Evolutionary conservation across 2,888 invertebrate genomes (phyloP).

Genomic region (Amiota minor): DNA sequence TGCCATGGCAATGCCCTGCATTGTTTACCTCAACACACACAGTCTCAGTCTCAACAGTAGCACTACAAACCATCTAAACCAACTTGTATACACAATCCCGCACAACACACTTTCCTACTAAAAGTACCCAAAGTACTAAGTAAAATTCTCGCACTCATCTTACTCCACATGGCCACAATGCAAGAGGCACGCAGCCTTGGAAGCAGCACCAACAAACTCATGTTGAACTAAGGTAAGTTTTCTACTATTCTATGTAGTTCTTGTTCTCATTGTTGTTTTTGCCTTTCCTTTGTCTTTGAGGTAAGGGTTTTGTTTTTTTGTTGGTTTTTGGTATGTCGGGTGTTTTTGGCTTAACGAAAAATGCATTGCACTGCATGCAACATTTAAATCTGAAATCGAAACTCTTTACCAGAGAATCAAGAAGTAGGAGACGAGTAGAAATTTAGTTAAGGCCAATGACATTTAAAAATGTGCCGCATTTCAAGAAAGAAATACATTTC

Average conservation of each 20-base stretch:
- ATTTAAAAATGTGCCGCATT: conserved; percentile 45
- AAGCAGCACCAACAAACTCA: too few relatives aligned
- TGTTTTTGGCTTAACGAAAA: conserved; percentile 2
- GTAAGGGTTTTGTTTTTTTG: conserved; percentile 35
- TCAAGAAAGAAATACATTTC: conserved; percentile 15
- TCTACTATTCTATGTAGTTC: neutral
- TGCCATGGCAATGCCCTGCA: conserved; percentile 44
- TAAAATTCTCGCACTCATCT: neutral
- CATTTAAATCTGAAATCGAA: neutral
- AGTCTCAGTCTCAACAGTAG: neutral
- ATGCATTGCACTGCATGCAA: conserved; percentile 1
- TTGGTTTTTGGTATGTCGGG: conserved; percentile 6
- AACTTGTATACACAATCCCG: neutral
- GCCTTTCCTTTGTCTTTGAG: conserved; percentile 26
- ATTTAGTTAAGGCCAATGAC: conserved; percentile 61
- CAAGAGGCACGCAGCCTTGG: too few relatives aligned
- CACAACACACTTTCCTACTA: neutral
- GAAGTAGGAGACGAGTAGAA: conserved; percentile 31
- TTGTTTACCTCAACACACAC: conserved; percentile 22
- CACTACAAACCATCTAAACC: neutral
- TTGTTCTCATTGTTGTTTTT: conserved; percentile 27
- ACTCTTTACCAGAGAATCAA: neutral
- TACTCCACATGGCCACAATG: neutral
- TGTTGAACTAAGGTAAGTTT: too few relatives aligned
- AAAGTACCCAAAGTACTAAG: neutral